These are phyloP conservation scores for Limnephilus rhombicus DNA, from an alignment of 2,888 invertebrate species.

Conservation along the genomic window DNA sequence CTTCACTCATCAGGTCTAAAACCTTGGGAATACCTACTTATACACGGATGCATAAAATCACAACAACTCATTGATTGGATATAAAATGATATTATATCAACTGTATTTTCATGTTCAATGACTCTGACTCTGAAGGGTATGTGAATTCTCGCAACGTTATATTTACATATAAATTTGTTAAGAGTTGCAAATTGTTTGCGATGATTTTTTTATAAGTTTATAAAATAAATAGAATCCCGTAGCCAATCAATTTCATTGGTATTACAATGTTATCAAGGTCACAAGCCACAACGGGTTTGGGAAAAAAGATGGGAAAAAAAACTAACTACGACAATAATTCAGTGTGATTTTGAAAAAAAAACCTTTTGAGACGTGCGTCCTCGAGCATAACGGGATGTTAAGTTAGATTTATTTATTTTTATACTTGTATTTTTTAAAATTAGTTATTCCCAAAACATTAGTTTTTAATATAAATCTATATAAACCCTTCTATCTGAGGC, in stretches of 20 bases:
- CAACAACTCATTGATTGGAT: not conserved
- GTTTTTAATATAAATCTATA: not conserved
- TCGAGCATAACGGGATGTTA: not conserved
- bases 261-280: not conserved
- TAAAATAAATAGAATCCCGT: not conserved
- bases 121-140: not conserved
- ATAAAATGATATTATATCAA: not conserved
- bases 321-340: not conserved
- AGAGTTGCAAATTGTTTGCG: not conserved
- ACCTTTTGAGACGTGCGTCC: not conserved
- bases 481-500: not conserved
- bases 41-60: not conserved
- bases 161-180: not conserved
- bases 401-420: not conserved
- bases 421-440: not conserved
- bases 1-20: not conserved
- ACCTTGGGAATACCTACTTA: not conserved
- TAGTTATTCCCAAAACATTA: not conserved
- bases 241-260: not conserved
- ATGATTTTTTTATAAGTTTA: not conserved
- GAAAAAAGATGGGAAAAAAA: not conserved
- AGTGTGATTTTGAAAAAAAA: not conserved
- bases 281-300: not conserved
- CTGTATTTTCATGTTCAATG: not conserved
- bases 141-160: not conserved